Evolutionary conservation across 2,888 invertebrate genomes (phyloP).

Genomic region (Glaucopsyche alexis): DNA sequence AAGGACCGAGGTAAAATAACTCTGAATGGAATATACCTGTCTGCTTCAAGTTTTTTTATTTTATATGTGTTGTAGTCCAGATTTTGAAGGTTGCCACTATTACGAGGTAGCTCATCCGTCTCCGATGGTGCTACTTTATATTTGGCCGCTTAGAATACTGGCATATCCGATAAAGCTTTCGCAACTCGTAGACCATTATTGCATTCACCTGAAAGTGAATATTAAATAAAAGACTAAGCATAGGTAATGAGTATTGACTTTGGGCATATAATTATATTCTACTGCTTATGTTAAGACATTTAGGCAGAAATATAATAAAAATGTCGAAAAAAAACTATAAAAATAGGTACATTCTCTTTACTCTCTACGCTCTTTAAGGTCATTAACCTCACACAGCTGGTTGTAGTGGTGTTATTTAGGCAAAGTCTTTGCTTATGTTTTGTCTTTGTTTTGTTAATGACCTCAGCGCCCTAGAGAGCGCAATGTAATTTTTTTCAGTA

Average conservation of each 20-base stretch:
- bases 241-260: neutral
- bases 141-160: slow-evolving; percentile 47
- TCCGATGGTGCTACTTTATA: slow-evolving; percentile 43
- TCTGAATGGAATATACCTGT: slow-evolving; percentile 48
- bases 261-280: neutral
- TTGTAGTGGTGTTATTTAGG: no score
- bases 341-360: no score
- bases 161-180: slow-evolving; percentile 49
- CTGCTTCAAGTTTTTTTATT: slow-evolving; percentile 55
- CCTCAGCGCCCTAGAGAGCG: no score
- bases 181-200: slow-evolving; percentile 50
- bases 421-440: no score
- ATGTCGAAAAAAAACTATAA: no score
- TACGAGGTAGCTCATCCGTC: neutral
- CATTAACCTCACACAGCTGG: no score
- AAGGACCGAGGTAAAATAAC: no score
- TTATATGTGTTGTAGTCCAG: slow-evolving; percentile 53
- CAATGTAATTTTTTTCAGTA: no score
- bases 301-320: no score
- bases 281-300: no score
- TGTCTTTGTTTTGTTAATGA: no score
- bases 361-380: no score
- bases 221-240: neutral
- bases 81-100: slow-evolving; percentile 40
- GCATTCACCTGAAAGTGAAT: slow-evolving; percentile 48